Base-by-base conservation (phyloP, 2,888 invertebrate genomes). In the Pyrgus malvae region DNA sequence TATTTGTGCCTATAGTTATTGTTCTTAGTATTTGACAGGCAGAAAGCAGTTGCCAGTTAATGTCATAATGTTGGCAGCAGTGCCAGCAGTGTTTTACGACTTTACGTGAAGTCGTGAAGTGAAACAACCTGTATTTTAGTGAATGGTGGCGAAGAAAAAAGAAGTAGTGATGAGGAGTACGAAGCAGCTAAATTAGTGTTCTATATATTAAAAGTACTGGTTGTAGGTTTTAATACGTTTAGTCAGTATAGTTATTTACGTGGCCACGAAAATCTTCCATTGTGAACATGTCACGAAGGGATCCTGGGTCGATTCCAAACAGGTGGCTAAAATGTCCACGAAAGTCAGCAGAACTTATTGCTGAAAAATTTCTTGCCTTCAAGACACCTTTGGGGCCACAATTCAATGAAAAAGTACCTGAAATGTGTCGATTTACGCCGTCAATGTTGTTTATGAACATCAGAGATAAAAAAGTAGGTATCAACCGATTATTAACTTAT, bases 321-420 rank as follows among this genome's bases (percentile, higher is more conserved):
- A 93, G 97, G 62, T 98, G 98, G 98, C 87, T 97, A 11, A 92
- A 94, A 61, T 98, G 98, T 78, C 98, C 98, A 48, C 91, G 97
- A 65, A 97, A 96, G 82, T 93, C 96, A 17, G 87, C 91, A 23
- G 91, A 87, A 42, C 81, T 97, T 45, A 93, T 98, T 54, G 93
- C 93, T 35, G 93, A 94, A 46, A 96, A 96, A 74, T 99, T 99
- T 80, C 84, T 99, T 56, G 97, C 98, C 3, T 97, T 98, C 79
- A 99, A 98, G 84, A 99, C 99, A 1, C 99, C 99, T 0, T 90
- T 99, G 2, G 95, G 95, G 66, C 85, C 91, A 6, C 91, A 93
- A 50, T 99, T 95, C 78, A 95, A 98, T 78, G 92, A 92, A 42
- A 94, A 96, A 89, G 95, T 99, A 58, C 95, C 97, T 1, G 93